These are phyloP conservation scores for Drosophila teissieri DNA, from an alignment of 1,140 invertebrate genomes.

Conservation along the genomic window DNA sequence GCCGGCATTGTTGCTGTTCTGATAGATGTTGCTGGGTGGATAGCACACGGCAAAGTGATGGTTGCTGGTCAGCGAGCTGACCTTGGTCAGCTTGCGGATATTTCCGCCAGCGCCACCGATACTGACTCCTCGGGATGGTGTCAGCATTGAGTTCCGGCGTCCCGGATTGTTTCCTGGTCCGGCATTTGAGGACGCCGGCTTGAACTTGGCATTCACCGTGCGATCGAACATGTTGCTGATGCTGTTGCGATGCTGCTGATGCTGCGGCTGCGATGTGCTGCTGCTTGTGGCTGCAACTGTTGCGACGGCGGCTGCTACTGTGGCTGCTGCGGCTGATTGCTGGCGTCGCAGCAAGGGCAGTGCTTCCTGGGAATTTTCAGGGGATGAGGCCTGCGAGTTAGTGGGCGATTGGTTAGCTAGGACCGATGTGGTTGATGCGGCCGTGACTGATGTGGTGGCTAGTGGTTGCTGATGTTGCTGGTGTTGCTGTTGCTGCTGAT, in stretches of 20 bases:
- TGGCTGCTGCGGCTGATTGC: constrained; percentile 28
- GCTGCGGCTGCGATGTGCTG: constrained; percentile 30
- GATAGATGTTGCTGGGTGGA: constrained; percentile 46
- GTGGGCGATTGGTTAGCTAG: constrained; percentile 56
- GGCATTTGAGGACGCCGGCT: constrained; percentile 48
- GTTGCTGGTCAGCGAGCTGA: constrained; percentile 69
- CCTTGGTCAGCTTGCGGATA: constrained; percentile 72
- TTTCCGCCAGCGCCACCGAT: constrained; percentile 32
- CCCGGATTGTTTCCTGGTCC: constrained; percentile 36
- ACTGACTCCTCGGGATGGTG: constrained; percentile 42
- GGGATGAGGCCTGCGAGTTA: constrained; percentile 75
- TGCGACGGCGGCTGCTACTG: constrained; percentile 27
- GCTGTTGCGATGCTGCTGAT: constrained; percentile 37
- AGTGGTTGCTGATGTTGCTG: constrained; percentile 57
- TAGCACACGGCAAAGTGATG: constrained; percentile 55
- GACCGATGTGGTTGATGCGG: constrained; percentile 47
- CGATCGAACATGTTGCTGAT: constrained; percentile 76
- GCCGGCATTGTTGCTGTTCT: constrained; percentile 34
- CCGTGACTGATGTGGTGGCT: constrained; percentile 54
- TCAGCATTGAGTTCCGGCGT: constrained; percentile 74
- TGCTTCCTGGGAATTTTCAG: constrained; percentile 75
- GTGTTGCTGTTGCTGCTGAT: constrained; percentile 67
- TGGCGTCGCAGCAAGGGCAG: constrained; percentile 41
- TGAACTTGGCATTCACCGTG: constrained; percentile 70
- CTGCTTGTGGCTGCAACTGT: constrained; percentile 33